Evolutionary conservation across 2,888 invertebrate species (phyloP).

Genomic region (Euzophera pinguis): DNA sequence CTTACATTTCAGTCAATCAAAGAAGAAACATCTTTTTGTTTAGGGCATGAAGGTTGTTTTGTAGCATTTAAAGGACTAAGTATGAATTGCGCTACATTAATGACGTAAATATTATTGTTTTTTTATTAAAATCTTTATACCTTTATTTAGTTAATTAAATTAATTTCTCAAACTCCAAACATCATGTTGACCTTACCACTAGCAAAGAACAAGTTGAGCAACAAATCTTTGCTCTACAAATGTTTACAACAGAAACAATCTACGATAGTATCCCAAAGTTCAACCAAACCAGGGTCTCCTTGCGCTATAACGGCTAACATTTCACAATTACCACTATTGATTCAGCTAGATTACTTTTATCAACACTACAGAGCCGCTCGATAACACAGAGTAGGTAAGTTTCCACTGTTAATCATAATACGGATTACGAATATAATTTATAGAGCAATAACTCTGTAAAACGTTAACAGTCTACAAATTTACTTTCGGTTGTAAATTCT

Average conservation of each 20-base stretch:
- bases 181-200: not conserved
- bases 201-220: not conserved
- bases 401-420: slow-evolving; percentile 48
- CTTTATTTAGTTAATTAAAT: too few relatives aligned
- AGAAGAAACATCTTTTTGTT: too few relatives aligned
- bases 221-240: not conserved
- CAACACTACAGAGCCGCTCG: slow-evolving; percentile 40
- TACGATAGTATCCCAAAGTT: slow-evolving; percentile 12
- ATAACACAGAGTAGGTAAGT: slow-evolving; percentile 46
- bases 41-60: too few relatives aligned
- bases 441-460: slow-evolving; percentile 18
- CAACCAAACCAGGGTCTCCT: slow-evolving; percentile 36
- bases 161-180: too few relatives aligned
- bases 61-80: too few relatives aligned
- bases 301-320: slow-evolving; percentile 39
- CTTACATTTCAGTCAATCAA: too few relatives aligned
- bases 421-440: slow-evolving; percentile 19
- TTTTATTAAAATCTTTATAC: too few relatives aligned
- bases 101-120: too few relatives aligned
- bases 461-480: slow-evolving; percentile 13
- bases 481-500: slow-evolving; percentile 17
- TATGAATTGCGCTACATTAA: too few relatives aligned
- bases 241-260: slow-evolving; percentile 17
- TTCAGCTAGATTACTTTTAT: slow-evolving; percentile 48
- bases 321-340: slow-evolving; percentile 45